Percentiles rank a stretch among this genome's conserved stretches.
Evolutionary conservation across 2,113 vertebrate genomes (phyloP).

Genomic region (Epinephelus fuscoguttatus): DNA sequence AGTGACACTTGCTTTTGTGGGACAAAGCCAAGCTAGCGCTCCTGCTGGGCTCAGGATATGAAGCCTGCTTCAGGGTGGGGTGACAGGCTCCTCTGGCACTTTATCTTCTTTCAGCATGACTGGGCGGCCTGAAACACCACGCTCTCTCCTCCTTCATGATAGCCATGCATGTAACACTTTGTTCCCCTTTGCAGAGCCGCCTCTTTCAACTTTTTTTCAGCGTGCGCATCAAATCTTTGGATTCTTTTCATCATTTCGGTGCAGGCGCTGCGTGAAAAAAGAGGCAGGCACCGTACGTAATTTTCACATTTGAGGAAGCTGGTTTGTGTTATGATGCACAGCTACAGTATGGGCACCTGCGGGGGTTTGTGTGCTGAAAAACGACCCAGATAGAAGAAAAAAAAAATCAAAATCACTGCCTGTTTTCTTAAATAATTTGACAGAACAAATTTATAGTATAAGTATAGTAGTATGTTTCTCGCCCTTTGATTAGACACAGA

Average conservation of each 20-base stretch:
- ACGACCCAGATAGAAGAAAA: not conserved
- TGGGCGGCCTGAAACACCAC: slow-evolving; percentile 48
- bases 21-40: slow-evolving; percentile 56
- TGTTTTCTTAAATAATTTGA: not conserved
- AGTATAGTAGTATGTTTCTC: not conserved
- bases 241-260: slow-evolving; percentile 42
- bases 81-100: slow-evolving; percentile 35
- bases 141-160: slow-evolving; percentile 30
- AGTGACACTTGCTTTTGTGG: slow-evolving; percentile 63
- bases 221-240: slow-evolving; percentile 22
- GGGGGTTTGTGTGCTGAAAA: not conserved
- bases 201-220: slow-evolving; percentile 38
- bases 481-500: slow-evolving; percentile 15
- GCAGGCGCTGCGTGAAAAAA: not conserved
- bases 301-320: slow-evolving; percentile 10
- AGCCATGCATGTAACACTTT: slow-evolving; percentile 50
- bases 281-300: not conserved
- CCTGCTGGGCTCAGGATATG: slow-evolving; percentile 69
- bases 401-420: not conserved
- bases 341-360: not conserved
- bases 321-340: slow-evolving; percentile 15
- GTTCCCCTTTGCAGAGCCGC: slow-evolving; percentile 28
- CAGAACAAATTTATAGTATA: not conserved
- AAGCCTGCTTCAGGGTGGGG: slow-evolving; percentile 50
- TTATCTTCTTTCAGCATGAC: slow-evolving; percentile 71